Base-by-base conservation (phyloP, 64 coral and sea anemone genomes). In the Montipora foliosa region DNA sequence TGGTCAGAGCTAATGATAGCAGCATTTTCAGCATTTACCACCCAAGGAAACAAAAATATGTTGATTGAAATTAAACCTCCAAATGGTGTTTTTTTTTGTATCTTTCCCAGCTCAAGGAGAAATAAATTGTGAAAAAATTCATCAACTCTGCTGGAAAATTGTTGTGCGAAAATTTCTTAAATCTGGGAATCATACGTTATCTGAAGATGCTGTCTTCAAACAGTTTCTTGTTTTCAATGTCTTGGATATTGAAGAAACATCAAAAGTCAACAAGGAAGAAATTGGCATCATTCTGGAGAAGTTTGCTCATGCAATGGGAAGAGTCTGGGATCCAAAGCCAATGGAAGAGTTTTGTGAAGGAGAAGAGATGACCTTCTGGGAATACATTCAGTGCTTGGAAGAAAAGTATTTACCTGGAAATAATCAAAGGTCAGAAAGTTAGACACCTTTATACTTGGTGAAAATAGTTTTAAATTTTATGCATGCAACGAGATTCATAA, bases 211-310 rank as follows among this genome's bases (percentile, higher is more conserved):
- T 67, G 94, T 91, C 1, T 98, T 95, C 60, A 89, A 98, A 55
- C 90, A 95, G 45, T 98, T 94, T 94, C 80, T 98, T 9, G 73
- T 95, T 60, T 98, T 98, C 83, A 98, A 98, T 66, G 93, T 93
- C 49, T 72, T 98, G 45, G 96, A 98, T 49, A 95, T 98, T 57
- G 93, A 93, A 55, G 94, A 93, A 49, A 93, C 71, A 4, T 93
- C 90, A 5, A 86, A 81, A 76, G 96, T 98, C 14, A 79, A 98
- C 44, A 95, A 90, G 59, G 93, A 98, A 93, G 96, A 98, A 74
- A 82, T 98, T 16, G 91, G 90, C 8, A 64, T 98, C 14, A 91
- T 98, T 77, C 74, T 98, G 6, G 90, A 98, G 75, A 98, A 95
- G 90, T 95, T 95, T 78, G 47, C 77, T 4, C 96, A 93, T 88